Evolutionary conservation across 2,113 vertebrate genomes (phyloP), one percentile per base, ranked within the genome.

Genomic region (Sphyrna mokarran): DNA sequence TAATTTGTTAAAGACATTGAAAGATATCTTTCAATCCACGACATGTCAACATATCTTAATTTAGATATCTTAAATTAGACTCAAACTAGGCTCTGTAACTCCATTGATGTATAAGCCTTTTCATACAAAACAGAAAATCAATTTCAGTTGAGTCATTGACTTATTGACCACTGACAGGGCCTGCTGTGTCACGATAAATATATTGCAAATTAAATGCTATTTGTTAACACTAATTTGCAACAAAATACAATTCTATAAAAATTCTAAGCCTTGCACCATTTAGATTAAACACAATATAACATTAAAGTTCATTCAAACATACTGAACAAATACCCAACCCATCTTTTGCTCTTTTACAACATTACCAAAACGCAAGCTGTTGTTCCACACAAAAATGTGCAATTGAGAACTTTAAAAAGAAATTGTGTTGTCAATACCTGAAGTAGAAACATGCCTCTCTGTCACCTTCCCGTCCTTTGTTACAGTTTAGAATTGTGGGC

Each of bases 371-470:
- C 29, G 33, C 89, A 66, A 63, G 33, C 16, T 20, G 58, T 20
- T n/a, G 6, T 14, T 66, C 18, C 6, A 43, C 33, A 68, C 16
- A 22, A 20, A 40, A 68, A 61, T 1, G 33, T 66, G n/a, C n/a
- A 68, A 66, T n/a, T n/a, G 4, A 91, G 16, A 68, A 68, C 66
- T 68, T 10, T 11, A 61, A 7, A 91, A 63, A 91, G 11, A 20
- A 43, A 94, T 4, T 18, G 10, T 23, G 37, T 9, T 11, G 54
- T 96, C 95, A 96, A 95, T 98, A 99, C 99, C 98, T 99, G 97
- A 99, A 99, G 96, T 98, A 97, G 97, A 99, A 99, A 96, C 98
- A 97, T 96, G 97, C 97, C 0, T 98, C 98, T 29, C 97, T 98
- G 95, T 99, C 98, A 95, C 97, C 97, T 95, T 97, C 97, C 96